Evolutionary conservation across 2,113 vertebrate genomes (phyloP), one percentile per base, ranked within the genome.

Genomic region (Rhadina sibilatrix): DNA sequence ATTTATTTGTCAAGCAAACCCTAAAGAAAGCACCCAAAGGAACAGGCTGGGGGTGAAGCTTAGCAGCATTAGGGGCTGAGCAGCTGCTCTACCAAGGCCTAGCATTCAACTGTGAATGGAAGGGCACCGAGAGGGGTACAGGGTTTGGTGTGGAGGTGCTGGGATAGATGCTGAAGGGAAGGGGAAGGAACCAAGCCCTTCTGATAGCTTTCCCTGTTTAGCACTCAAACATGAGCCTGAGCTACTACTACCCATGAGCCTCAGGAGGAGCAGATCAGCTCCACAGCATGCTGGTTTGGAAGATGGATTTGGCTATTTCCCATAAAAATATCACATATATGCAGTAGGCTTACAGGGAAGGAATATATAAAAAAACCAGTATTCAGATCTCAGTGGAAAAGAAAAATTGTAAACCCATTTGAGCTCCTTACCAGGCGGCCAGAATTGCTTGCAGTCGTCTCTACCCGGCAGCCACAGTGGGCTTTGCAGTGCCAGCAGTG

Each of bases 41-140:
- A 89, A n/a, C 3, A 66, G 37, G 27, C 17, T 77, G 15, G 16
- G 52, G 42, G 6, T 77, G 38, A 83, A 90, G 12, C 21, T 85
- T 30, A 18, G 23, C 28, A 79, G 25, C 12, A 28, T 54, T 50
- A 50, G 15, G 12, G n/a, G 6, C 47, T 46, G 17, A 84, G 30
- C 65, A 42, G 37, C 25, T 80, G 42, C 28, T 83, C 9, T 75
- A 22, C 53, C 14, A 22, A 56, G 53, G 52, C 19, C 9, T 16
- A 63, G 18, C 33, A 61, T 12, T 25, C 31, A 79, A 0, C 6
- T 11, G 6, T n/a, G 31, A 30, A 46, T 53, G 14, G 14, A 44
- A 30, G 24, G 27, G 28, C 15, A 47, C 11, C 14, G 17, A 28
- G 10, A 44, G 28, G 10, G 4, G 2, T 0, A 0, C 11, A 61